Conservation (phyloP, 2,113 vertebrate genomes). For the Hiodon tergisus region DNA sequence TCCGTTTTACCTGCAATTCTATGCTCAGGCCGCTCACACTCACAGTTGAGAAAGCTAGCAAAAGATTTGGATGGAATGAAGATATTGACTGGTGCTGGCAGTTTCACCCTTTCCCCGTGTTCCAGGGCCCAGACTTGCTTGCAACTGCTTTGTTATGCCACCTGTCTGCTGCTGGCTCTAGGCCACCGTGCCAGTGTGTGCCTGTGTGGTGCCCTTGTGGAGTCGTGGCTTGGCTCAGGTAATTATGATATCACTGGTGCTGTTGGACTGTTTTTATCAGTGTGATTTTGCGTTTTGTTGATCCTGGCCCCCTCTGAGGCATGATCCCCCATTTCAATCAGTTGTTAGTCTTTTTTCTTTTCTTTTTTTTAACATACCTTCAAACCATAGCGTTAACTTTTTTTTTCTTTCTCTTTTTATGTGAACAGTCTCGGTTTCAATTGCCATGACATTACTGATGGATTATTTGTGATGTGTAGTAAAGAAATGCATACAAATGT, state of each 20-base stretch:
- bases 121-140: neutral
- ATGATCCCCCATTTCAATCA: constrained; percentile 12
- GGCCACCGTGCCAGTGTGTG: constrained; percentile 19
- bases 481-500: too few species aligned
- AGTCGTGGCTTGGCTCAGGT: constrained; percentile 25
- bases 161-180: constrained; percentile 19
- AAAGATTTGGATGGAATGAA: neutral
- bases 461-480: too few species aligned
- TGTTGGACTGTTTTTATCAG: constrained; percentile 26
- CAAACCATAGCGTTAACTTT: neutral
- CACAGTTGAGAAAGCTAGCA: too few species aligned
- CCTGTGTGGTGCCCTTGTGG: constrained; percentile 14
- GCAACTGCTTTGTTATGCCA: constrained; percentile 17
- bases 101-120: neutral
- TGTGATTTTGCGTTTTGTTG: constrained; percentile 5
- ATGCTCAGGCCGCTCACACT: too few species aligned
- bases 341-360: neutral
- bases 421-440: neutral
- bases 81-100: neutral
- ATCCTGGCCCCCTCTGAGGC: too few species aligned
- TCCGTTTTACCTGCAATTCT: too few species aligned
- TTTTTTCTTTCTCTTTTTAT: neutral
- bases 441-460: too few species aligned
- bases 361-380: neutral
- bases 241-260: constrained; percentile 30